These are phyloP conservation scores for Hesperophylax magnus DNA, from an alignment of 1,140 invertebrate species.

Conservation along the genomic window DNA sequence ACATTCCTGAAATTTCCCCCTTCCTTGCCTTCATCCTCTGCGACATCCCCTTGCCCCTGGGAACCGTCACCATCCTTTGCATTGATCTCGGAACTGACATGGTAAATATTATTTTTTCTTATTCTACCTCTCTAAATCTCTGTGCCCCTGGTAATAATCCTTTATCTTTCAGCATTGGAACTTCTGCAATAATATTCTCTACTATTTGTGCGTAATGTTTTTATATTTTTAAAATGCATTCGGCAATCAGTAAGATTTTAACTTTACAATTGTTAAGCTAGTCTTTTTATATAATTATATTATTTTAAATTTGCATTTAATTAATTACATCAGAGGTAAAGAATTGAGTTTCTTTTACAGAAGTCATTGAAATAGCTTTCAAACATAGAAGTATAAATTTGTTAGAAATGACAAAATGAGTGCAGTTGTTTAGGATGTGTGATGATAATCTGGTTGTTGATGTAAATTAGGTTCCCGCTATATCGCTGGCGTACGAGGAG, in stretches of 20 bases:
- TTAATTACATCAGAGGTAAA: too few species aligned
- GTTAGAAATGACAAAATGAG: not conserved
- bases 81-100: constrained; percentile 99
- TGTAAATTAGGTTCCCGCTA: constrained; percentile 89
- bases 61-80: constrained; percentile 99
- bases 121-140: too few species aligned
- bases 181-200: too few species aligned
- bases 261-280: too few species aligned
- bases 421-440: constrained; percentile 13
- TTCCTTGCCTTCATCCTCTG: constrained; percentile 98
- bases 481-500: constrained; percentile 98
- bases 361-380: not conserved
- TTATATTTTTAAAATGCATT: too few species aligned
- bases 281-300: too few species aligned
- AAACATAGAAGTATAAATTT: not conserved
- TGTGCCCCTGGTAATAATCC: too few species aligned
- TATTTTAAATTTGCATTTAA: too few species aligned
- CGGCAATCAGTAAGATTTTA: too few species aligned
- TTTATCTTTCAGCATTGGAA: too few species aligned
- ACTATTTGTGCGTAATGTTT: too few species aligned
- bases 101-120: constrained; percentile 77
- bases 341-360: too few species aligned
- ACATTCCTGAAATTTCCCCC: constrained; percentile 99
- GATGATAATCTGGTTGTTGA: constrained; percentile 35
- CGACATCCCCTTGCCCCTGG: constrained; percentile 97